Base-by-base conservation (phyloP, 2,888 invertebrate species). In the Agrochola litura region DNA sequence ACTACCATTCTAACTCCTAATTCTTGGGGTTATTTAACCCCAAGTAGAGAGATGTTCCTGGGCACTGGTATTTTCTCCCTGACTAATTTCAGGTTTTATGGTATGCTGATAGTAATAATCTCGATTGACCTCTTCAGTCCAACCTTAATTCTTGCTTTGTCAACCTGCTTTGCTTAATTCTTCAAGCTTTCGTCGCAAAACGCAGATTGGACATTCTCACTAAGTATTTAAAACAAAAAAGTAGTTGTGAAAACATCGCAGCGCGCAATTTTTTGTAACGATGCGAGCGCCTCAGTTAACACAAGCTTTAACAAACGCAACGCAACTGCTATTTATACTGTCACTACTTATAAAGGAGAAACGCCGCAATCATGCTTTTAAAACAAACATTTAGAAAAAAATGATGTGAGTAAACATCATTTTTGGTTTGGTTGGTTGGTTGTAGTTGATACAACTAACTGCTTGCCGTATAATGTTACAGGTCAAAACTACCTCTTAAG, bases 401-500 rank as follows among this genome's bases (percentile, higher is more conserved):
- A n/a, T n/a, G n/a, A n/a, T n/a, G n/a, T n/a, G n/a, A n/a, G n/a
- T n/a, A n/a, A n/a, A n/a, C 68, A 79, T 54, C 8, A n/a, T 46
- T 46, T 61, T 70, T 52, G n/a, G n/a, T 69, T 64, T 41, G 10
- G 22, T 54, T 73, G 14, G 52, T 68, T 67, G 67, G 49, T 77
- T 79, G 60, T 79, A 61, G 61, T 63, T 9, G 37, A 56, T 70
- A 66, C 25, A 66, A 80, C 54, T 78, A 83, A 81, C 25, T 52
- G 16, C 41, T 25, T 72, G 16, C 49, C 56, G 16, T 60, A 41
- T 63, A 41, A 60, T 71, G 61, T 93, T 93, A n/a, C 91, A 98
- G 98, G 86, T 98, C 98, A 70, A 99, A 99, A 95, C 97, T 99
- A 77, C 99, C 99, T 63, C 97, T 99, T 84, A 98, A 98, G 96